These are phyloP conservation scores for Tapirus indicus DNA, from an alignment of 2,797 vertebrate genomes.

Conservation along the genomic window DNA sequence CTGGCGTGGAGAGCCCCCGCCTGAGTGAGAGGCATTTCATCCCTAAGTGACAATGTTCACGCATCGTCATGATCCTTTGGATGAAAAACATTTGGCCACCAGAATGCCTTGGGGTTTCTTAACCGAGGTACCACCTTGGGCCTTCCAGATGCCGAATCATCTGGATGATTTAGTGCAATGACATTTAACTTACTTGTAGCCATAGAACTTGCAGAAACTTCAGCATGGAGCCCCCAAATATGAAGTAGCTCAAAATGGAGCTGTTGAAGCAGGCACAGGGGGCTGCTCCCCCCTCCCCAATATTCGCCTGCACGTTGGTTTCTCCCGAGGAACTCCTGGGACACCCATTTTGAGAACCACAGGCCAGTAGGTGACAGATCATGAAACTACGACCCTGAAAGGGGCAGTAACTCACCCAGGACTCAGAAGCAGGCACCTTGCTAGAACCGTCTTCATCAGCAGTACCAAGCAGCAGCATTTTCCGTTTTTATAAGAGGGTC, in stretches of 20 bases:
- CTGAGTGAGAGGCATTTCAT: not conserved
- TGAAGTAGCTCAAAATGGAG: not conserved
- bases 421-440: not conserved
- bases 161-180: not conserved
- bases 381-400: not conserved
- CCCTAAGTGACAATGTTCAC: fast-evolving
- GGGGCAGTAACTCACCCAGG: not conserved
- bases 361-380: not conserved
- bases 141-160: not conserved
- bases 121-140: not conserved
- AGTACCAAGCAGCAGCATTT: fast-evolving
- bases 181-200: not conserved
- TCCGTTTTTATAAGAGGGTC: not conserved
- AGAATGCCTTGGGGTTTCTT: not conserved
- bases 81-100: not conserved
- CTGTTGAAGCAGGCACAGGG: not conserved
- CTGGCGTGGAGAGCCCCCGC: not conserved
- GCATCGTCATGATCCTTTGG: not conserved
- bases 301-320: not conserved
- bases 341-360: not conserved
- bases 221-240: fast-evolving
- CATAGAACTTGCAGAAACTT: not conserved
- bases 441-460: not conserved
- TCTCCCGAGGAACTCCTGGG: not conserved
- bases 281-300: fast-evolving